Evolutionary conservation across 2,113 vertebrate genomes (phyloP), one percentile per base, ranked within the genome.

Genomic region (Hystrix brachyura): DNA sequence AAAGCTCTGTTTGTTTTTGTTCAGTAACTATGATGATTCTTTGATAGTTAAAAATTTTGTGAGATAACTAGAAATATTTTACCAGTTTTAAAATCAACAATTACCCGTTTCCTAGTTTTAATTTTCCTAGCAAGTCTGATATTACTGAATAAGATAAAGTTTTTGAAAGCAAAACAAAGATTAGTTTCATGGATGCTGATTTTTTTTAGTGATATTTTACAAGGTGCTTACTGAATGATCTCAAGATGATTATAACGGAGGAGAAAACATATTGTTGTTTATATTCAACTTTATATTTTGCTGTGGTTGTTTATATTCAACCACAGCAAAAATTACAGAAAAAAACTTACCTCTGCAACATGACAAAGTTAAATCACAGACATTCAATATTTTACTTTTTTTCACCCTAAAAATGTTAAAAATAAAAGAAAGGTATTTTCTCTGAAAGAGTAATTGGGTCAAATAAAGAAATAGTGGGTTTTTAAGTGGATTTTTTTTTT

Each of bases 211-310:
- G 2, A n/a, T 27, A 38, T 92, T 51, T 65, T 69, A 67, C 55
- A 62, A 87, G 5, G 1, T 78, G 7, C 59, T 87, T 76, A 5
- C 2, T 67, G 34, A 94, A 91, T 60, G 87, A 84, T 9, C 14
- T 94, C 65, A 55, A 64, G 5, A 57, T 15, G 65, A 48, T 14
- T 64, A 3, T 4, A 89, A 51, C 46, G 17, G 62, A 11, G 27
- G 97, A 96, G 10, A 95, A 85, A 94, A 91, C 4, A 71, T 0
- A 87, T 55, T 38, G 19, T 46, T 65, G 29, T 1, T 51, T 80
- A 79, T 94, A 92, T 78, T 18, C 94, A 89, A 27, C 55, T 46
- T 78, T 93, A n/a, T n/a, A n/a, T n/a, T n/a, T n/a, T n/a, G n/a
- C n/a, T n/a, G n/a, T n/a, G n/a, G 19, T 46, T 65, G 29, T 1